Evolutionary conservation across 2,888 invertebrate genomes (phyloP), one percentile per base, ranked within the genome.

Genomic region (Lathronympha strigana): DNA sequence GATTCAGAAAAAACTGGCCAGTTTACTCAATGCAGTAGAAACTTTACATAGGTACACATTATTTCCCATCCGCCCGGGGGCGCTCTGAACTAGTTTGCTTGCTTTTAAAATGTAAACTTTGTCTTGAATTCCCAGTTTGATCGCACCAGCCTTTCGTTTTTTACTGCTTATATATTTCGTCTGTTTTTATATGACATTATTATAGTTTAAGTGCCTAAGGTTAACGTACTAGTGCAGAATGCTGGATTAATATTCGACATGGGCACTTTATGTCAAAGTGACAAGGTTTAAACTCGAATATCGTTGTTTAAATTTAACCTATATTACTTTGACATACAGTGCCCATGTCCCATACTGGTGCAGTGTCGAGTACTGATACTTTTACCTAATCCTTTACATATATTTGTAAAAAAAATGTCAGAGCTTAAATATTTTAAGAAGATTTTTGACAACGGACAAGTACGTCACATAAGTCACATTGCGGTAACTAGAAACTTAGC

Each of bases 61-160:
- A 61, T 61, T 54, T 66, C 38, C 66, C 64, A 58, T 45, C 36
- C 47, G 47, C 66, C 47, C 45, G 43, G 58, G 58, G 23, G 58
- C 60, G 38, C 38, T 15, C 51, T 17, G 53, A 53, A 47, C 64
- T 54, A 66, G 60, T 61, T 60, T 54, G 60, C 60, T 60, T 63
- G 31, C 43, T 40, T 58, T 53, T 47, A 54, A 60, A 58, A 53
- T 66, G 47, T 61, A 61, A 60, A 61, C 53, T 66, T 60, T 31
- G 47, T 43, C 36, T 66, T 47, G 13, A 54, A 61, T 61, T 47
- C 53, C 31, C 53, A 15, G 23, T 47, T 47, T 51, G 23, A 58
- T 23, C 33, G 21, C 28, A 25, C 3, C 13, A 49, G 40, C 38
- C 19, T 47, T 51, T 33, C 58, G 15, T 57, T 50, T 17, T 58